phyloP scores from a whole-genome alignment of 2,888 invertebrate species.

The Alloscopus bannaensis region DNA sequence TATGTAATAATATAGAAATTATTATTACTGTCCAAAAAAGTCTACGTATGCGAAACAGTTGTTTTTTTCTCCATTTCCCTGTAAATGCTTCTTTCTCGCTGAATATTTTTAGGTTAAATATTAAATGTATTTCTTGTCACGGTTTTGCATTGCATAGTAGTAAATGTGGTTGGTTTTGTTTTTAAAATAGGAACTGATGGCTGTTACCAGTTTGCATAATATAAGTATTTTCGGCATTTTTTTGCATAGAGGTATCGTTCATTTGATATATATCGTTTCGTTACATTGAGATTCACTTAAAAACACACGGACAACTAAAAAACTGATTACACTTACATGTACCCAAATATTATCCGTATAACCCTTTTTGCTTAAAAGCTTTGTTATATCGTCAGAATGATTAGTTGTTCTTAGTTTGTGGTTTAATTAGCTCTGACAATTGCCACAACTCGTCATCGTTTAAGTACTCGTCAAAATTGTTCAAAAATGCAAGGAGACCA shows the following conservation, averaged over 20 bases:
- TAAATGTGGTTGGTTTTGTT: background rate
- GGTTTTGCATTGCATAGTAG: background rate
- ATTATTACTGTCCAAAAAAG: background rate
- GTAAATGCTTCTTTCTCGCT: background rate
- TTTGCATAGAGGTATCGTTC: no score
- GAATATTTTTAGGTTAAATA: conserved; percentile 11
- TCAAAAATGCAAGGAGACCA: conserved; percentile 95
- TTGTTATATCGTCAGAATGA: no score
- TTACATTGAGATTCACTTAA: conserved; percentile 4
- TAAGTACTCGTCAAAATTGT: conserved; percentile 96
- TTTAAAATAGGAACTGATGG: conserved; percentile 30
- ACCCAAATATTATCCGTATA: no score
- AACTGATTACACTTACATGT: no score
- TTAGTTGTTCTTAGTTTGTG: conserved; percentile 80
- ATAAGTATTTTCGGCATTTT: background rate
- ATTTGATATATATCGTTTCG: no score
- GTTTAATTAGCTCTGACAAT: conserved; percentile 97
- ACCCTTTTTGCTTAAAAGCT: no score
- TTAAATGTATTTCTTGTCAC: conserved; percentile 4
- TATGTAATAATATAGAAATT: conserved; percentile 1
- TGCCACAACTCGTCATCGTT: conserved; percentile 99
- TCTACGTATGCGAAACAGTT: background rate
- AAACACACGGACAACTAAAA: background rate
- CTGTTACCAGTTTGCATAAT: conserved; percentile 11
- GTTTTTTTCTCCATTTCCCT: background rate